Evolutionary conservation across 1,140 invertebrate species (phyloP), one percentile per base, ranked within the genome.

Genomic region (Battus philenor): DNA sequence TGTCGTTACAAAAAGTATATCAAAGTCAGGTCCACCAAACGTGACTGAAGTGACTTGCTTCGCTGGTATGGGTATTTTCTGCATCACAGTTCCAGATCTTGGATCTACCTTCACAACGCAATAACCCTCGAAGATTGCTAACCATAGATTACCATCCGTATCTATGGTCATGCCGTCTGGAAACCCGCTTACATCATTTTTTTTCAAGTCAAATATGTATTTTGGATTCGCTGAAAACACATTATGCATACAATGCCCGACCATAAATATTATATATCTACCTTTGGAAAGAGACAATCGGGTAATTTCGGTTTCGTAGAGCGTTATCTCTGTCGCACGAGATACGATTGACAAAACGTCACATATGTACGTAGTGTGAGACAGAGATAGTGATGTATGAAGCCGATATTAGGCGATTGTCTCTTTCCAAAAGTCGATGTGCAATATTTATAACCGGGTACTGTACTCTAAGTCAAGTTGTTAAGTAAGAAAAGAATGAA

Each of bases 151-250:
- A 12, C 91, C 92, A 44, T 91, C 87, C 0, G 81, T 87, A 59
- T 94, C 92, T 22, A 93, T 92, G 13, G 92, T 93, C 87, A 91
- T 90, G 0, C 92, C 92, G 64, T 93, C 93, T 2, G 91, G 91
- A 50, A 87, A 61, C 26, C 88, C 90, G 24, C 65, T 50, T 15
- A 88, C 48, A 17, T 77, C 68, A 51, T 88, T 73, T 11, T 78
- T 66, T 13, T 87, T 86, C 5, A 89, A 79, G 55, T 90, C 86
- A 55, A 89, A 89, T 34, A 89, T 70, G 31, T 87, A 68, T 60
- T 74, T 86, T 48, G 79, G 68, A 59, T 91, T 90, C 11, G 71
- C 87, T 89, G 66, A 44, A 86, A 86, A 6, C 4, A n/a, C n/a
- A n/a, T n/a, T n/a, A n/a, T n/a, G n/a, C n/a, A n/a, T n/a, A n/a